A percentile compares a stretch with the other conserved stretches of the same genome.
These are phyloP conservation scores for Sebastes elongatus DNA, from an alignment of 2,797 vertebrate species.

Conservation along the genomic window DNA sequence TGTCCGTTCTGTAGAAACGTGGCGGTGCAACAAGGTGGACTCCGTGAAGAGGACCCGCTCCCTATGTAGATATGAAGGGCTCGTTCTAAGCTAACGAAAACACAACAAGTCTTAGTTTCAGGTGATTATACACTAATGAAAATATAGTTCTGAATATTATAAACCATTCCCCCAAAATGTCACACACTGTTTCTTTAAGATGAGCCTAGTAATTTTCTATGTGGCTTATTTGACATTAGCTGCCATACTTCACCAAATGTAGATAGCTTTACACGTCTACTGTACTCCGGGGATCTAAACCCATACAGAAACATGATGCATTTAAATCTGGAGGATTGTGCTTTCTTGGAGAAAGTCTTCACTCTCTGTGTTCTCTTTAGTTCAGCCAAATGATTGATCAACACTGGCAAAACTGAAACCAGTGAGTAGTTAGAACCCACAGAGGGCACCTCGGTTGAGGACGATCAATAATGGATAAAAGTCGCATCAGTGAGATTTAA, in stretches of 20 bases:
- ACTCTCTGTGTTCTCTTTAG: not conserved
- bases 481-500: constrained; percentile 18
- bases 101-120: too few species aligned
- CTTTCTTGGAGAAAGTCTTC: not conserved
- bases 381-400: constrained; percentile 24
- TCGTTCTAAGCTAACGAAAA: too few species aligned
- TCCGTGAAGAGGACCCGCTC: too few species aligned
- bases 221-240: not conserved
- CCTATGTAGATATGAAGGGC: too few species aligned
- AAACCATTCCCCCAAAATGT: too few species aligned
- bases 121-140: too few species aligned
- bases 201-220: not conserved
- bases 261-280: not conserved
- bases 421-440: constrained; percentile 15
- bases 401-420: constrained; percentile 35
- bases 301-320: not conserved
- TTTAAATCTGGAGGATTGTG: not conserved
- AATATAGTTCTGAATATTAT: too few species aligned
- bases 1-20: too few species aligned
- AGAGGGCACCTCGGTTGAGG: constrained; percentile 49
- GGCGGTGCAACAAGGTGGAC: too few species aligned
- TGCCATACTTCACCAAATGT: not conserved
- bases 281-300: not conserved
- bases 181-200: not conserved
- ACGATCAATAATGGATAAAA: constrained; percentile 56